Base-by-base conservation (phyloP, 2,888 invertebrate genomes). In the Zele albiditarsus region DNA sequence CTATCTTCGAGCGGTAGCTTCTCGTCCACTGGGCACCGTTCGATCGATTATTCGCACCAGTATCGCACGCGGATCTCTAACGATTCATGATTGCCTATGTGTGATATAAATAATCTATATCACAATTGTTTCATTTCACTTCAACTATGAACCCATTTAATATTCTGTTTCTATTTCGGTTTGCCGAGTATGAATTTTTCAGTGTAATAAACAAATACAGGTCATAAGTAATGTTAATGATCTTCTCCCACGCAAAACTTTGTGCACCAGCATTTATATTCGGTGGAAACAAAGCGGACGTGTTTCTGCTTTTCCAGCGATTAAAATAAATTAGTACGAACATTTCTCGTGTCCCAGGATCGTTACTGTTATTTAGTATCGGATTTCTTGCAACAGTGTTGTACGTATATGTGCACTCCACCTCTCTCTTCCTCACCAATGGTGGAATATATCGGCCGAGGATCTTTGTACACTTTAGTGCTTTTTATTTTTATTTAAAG, bases 311-410 rank as follows among this genome's bases (percentile, higher is more conserved):
- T 67, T 67, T 67, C 67, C 67, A 28, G n/a, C 46, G 67, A 67
- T 78, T 78, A 75, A 78, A 79, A 79, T 79, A 79, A 79, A 79
- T 79, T 79, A 79, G 79, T 74, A 73, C 77, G 68, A 77, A 73
- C 79, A 74, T 62, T 68, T 42, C 42, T 77, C 77, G 71, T 72
- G 68, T 69, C 66, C 73, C 73, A 76, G 70, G 74, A 77, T 80
- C 79, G 78, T 78, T 80, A 78, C 75, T 78, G 76, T 78, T 78
- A 80, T 78, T 78, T 78, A 78, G 72, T 75, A 80, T 76, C 76
- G 76, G 67, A 67, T 78, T 78, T 73, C 78, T 57, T 68, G 73
- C 66, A 73, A 79, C 73, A 71, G 72, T 33, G 62, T 28, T 31
- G 69, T 70, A 73, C 68, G 73, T 71, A 8, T 53, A 4, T 53